Base-by-base conservation (phyloP, 2,113 vertebrate species). In the Numenius arquata region DNA sequence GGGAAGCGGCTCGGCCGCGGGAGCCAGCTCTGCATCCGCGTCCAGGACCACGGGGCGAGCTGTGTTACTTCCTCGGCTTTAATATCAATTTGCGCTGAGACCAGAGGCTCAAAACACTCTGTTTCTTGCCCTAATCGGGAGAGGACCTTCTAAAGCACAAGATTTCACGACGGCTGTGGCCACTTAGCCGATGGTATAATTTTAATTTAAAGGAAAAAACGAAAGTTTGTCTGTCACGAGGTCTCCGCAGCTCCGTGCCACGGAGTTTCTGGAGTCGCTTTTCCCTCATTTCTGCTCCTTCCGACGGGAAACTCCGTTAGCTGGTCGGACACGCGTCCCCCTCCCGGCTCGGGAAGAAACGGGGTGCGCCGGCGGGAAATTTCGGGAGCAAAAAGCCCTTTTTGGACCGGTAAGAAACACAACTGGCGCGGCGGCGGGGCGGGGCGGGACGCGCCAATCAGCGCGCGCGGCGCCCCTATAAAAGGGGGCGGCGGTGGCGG, bases 351-450 rank as follows among this genome's bases (percentile, higher is more conserved):
- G 48, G 10, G 15, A 17, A 62, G 75, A 89, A 90, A 26, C 4
- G 55, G 68, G 83, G 67, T 45, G 12, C 63, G 25, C 65, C 26
- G 18, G 40, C 55, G 3, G 7, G 11, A 29, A 19, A 65, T 74
- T 95, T 95, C 63, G 3, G 8, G 36, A 8, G 12, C 68, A 98
- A 98, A 96, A 97, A 36, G 20, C 18, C 32, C 27, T 53, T 98
- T 98, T 97, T 97, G 76, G 40, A 84, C 32, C 6, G 8, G 3
- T 63, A 98, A 98, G 81, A 98, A 98, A 98, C 98, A 98, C 98
- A 98, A 36, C n/a, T 11, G 80, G 89, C 48, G 53, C 13, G 58
- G 92, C 30, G 86, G 47, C 62, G n/a, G 81, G 32, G 96, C 75
- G 10, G 50, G 36, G 27, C 14, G 5, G 27, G 3, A 32, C 16